These are phyloP conservation scores for Cryptomyrus ogoouensis DNA, from an alignment of 2,113 vertebrate species.

Conservation along the genomic window DNA sequence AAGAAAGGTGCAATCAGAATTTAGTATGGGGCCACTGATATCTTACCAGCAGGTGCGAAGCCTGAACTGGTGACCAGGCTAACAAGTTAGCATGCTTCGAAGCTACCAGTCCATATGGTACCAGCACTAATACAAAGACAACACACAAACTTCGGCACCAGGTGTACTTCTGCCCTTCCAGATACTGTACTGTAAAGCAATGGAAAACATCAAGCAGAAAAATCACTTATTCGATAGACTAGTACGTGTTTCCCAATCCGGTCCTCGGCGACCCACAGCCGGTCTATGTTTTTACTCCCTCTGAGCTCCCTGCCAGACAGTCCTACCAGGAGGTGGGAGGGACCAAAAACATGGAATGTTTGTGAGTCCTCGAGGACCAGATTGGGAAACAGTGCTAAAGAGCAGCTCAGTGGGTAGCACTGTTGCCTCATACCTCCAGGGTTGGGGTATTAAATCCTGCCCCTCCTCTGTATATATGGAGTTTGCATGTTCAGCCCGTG, in stretches of 20 bases:
- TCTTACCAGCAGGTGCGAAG: too few relatives aligned
- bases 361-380: not conserved
- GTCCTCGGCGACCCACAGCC: not conserved
- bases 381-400: not conserved
- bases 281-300: not conserved
- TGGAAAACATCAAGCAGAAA: not conserved
- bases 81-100: not conserved
- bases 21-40: not conserved
- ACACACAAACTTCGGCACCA: not conserved
- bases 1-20: not conserved
- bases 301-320: not conserved
- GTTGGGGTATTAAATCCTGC: not conserved
- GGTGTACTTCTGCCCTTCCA: not conserved
- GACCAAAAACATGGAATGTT: not conserved
- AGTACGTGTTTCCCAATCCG: not conserved
- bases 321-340: not conserved
- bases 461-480: not conserved
- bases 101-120: not conserved
- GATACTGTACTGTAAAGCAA: not conserved
- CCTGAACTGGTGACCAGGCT: not conserved
- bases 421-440: not conserved
- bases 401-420: not conserved
- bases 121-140: not conserved
- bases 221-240: not conserved
- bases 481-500: not conserved